A percentile compares a stretch with the other conserved stretches of the same genome.
These are phyloP conservation scores for Acleris emargana DNA, from an alignment of 2,888 invertebrate genomes.

Conservation along the genomic window DNA sequence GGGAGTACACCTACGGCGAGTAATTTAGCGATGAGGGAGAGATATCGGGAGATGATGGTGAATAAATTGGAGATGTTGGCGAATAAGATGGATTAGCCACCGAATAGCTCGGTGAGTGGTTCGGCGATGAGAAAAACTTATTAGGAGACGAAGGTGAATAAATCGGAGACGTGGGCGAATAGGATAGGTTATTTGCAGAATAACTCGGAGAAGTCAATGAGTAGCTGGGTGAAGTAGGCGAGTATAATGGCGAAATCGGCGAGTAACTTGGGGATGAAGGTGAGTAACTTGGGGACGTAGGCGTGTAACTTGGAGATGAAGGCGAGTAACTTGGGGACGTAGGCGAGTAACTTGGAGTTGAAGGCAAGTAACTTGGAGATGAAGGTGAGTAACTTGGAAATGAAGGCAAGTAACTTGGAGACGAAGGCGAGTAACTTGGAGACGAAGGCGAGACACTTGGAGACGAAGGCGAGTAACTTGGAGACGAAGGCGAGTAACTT, in stretches of 20 bases:
- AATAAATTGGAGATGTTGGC: conserved; percentile 90
- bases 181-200: conserved; percentile 92
- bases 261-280: conserved; percentile 93
- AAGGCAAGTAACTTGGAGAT: conserved; percentile 91
- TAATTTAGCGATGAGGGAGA: conserved; percentile 92
- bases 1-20: conserved; percentile 92
- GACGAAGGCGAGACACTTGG: too few relatives aligned
- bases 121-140: conserved; percentile 85
- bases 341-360: too few relatives aligned
- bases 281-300: conserved; percentile 87
- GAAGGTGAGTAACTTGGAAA: conserved; percentile 92
- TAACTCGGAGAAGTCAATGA: conserved; percentile 92
- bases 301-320: conserved; percentile 91
- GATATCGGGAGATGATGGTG: conserved; percentile 91
- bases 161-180: conserved; percentile 91
- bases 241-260: conserved; percentile 91
- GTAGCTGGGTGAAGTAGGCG: conserved; percentile 88
- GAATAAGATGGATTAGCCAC: conserved; percentile 86
- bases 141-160: conserved; percentile 94
- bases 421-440: conserved; percentile 89
- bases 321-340: conserved; percentile 89
- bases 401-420: conserved; percentile 92
- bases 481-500: conserved; percentile 90
- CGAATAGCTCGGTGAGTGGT: conserved; percentile 85
- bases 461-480: conserved; percentile 93